Evolutionary conservation across 2,888 invertebrate genomes (phyloP).

Genomic region (Agriopis marginaria): DNA sequence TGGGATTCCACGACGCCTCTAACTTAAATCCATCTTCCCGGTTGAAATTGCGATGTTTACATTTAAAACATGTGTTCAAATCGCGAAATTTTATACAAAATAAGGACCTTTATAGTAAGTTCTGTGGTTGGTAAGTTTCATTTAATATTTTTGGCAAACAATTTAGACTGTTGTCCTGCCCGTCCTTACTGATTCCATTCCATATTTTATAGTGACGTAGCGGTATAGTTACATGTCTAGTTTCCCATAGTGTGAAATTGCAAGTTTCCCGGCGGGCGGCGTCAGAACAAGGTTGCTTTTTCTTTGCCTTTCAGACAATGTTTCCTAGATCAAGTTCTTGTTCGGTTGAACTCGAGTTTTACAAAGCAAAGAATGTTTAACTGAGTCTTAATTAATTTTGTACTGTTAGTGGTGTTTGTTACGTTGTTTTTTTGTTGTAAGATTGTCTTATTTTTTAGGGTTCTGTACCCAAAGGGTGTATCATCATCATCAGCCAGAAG

Average conservation of each 20-base stretch:
- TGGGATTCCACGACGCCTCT: too few relatives aligned
- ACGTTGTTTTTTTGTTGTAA: background rate
- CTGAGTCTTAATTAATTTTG: constrained; percentile 23
- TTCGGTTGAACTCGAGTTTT: constrained; percentile 14
- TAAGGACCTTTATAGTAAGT: too few relatives aligned
- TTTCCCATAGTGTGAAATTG: constrained; percentile 45
- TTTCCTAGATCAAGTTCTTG: constrained; percentile 28
- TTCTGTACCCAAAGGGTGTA: too few relatives aligned
- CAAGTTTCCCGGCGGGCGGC: constrained; percentile 38
- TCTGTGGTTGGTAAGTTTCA: too few relatives aligned
- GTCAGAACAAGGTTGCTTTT: constrained; percentile 33
- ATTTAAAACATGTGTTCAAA: too few relatives aligned
- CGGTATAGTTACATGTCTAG: constrained; percentile 36
- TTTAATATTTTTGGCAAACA: too few relatives aligned
- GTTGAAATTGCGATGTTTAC: too few relatives aligned
- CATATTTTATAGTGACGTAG: constrained; percentile 3
- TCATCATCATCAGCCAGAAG: too few relatives aligned
- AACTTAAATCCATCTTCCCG: too few relatives aligned
- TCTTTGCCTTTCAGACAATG: constrained; percentile 26
- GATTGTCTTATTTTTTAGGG: too few relatives aligned
- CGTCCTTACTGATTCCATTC: constrained; percentile 17
- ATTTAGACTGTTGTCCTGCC: background rate
- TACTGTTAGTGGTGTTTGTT: background rate
- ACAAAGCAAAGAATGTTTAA: constrained; percentile 17
- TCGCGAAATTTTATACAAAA: too few relatives aligned